phyloP scores from a whole-genome alignment of 2,797 vertebrate genomes.

The Eospalax fontanierii region DNA sequence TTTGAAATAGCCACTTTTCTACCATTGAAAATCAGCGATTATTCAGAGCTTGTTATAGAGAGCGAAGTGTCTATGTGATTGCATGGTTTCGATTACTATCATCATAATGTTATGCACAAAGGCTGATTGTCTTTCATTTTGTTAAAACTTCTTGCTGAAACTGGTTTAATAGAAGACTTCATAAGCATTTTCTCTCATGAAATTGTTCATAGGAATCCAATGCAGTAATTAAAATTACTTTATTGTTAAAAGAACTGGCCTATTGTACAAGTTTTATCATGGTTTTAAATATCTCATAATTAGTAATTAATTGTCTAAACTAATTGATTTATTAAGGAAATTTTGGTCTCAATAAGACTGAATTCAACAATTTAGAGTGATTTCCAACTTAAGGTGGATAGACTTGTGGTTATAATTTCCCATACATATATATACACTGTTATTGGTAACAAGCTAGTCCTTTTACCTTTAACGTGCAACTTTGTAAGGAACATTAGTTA shows the following conservation, averaged over 20 bases:
- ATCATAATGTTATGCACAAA: conserved; percentile 76
- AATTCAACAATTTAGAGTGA: neutral
- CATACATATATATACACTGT: neutral
- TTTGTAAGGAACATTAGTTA: neutral
- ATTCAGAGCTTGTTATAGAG: conserved; percentile 84
- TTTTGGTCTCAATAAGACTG: conserved; percentile 36
- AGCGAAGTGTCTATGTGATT: conserved; percentile 85
- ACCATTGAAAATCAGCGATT: conserved; percentile 86
- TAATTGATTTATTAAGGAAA: conserved; percentile 3
- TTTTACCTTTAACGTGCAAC: conserved; percentile 31
- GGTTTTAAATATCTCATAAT: conserved; percentile 63
- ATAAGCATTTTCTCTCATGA: conserved; percentile 60
- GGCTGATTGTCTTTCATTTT: conserved; percentile 83
- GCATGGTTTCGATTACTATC: conserved; percentile 74
- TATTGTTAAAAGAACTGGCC: conserved; percentile 66
- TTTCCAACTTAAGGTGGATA: conserved; percentile 11
- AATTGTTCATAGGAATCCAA: conserved; percentile 52
- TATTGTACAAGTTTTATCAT: conserved; percentile 47
- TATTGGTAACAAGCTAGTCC: conserved; percentile 13
- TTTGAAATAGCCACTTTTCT: conserved; percentile 71
- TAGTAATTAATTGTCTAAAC: conserved; percentile 65
- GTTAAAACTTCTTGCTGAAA: conserved; percentile 74
- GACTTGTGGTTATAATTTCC: neutral
- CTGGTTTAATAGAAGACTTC: conserved; percentile 81
- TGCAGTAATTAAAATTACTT: conserved; percentile 71